Conservation (phyloP, 2,797 vertebrate species). For the Rhabdophis nuchalis region DNA sequence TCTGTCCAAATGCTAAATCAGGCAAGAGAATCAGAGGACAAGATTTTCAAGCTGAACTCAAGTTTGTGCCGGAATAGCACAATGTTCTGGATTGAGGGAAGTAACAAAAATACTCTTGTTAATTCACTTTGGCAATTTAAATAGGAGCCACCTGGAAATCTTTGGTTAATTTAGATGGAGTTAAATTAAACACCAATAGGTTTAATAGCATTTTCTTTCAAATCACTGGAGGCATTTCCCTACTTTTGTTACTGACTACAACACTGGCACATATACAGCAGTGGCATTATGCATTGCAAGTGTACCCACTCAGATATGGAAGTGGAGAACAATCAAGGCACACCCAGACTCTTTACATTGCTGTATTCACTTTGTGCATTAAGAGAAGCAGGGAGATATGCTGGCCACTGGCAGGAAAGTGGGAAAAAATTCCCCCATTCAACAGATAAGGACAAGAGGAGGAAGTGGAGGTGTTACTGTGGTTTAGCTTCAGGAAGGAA, state of each 20-base stretch:
- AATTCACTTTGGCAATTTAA: neutral
- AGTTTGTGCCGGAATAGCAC: neutral
- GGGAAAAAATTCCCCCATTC: neutral
- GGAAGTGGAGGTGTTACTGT: neutral
- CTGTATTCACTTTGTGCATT: neutral
- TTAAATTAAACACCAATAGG: neutral
- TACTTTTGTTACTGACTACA: neutral
- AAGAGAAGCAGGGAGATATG: neutral
- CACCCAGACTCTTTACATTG: neutral
- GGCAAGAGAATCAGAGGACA: neutral
- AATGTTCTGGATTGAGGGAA: neutral
- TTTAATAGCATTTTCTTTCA: neutral
- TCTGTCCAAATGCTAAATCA: neutral
- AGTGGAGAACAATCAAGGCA: neutral
- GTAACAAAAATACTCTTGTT: neutral
- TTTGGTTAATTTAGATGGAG: neutral
- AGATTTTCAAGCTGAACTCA: neutral
- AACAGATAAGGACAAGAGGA: neutral
- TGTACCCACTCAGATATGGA: neutral
- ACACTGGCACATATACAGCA: neutral
- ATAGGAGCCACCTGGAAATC: neutral
- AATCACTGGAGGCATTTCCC: neutral
- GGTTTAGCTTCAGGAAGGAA: neutral
- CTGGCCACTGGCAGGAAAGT: neutral
- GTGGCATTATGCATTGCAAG: neutral